Base-by-base conservation (phyloP, 2,113 vertebrate species). In the Ranitomeya imitator region DNA sequence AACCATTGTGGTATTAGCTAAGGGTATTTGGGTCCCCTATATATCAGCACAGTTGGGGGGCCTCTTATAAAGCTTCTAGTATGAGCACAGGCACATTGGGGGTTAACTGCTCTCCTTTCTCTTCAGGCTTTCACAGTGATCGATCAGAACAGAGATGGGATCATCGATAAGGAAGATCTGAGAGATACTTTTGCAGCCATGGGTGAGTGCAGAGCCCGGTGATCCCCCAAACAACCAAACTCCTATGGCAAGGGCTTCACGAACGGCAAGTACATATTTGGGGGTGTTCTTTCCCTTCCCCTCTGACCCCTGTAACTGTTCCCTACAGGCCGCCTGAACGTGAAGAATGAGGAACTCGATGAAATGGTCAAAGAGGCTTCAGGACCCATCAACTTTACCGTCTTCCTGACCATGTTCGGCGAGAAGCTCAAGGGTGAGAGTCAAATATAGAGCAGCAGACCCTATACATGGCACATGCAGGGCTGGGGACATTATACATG, bases 341-440 rank as follows among this genome's bases (percentile, higher is more conserved):
- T 94, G 90, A 97, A 96, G 93, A 96, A 96, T 87, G 96, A 97
- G 93, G 96, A 97, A 92, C 91, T 97, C 59, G 97, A 97, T 3
- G 95, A 95, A 85, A 97, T 97, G 97, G 93, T 97, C 91, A 97
- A 97, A 91, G 97, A 97, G 92, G 97, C 97, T 90, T 96, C 94
- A 8, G 97, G 97, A 19, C 97, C 96, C 90, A 97, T 97, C 94
- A 97, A 97, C 94, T 97, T 97, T 95, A 97, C 97, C 1, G 96
- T 97, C 93, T 97, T 97, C 95, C 96, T 97, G 90, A 97, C 94
- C 93, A 97, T 98, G 97, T 98, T 98, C 52, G 97, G 97, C 57
- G 97, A 97, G 95, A 98, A 97, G 93, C 96, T 98, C 90, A 98
- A 97, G 93, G 97, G 97, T 97, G 67, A 93, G 86, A 45, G 12